These are phyloP conservation scores for Pediacus dermestoides DNA, from an alignment of 2,888 invertebrate species.

Conservation along the genomic window DNA sequence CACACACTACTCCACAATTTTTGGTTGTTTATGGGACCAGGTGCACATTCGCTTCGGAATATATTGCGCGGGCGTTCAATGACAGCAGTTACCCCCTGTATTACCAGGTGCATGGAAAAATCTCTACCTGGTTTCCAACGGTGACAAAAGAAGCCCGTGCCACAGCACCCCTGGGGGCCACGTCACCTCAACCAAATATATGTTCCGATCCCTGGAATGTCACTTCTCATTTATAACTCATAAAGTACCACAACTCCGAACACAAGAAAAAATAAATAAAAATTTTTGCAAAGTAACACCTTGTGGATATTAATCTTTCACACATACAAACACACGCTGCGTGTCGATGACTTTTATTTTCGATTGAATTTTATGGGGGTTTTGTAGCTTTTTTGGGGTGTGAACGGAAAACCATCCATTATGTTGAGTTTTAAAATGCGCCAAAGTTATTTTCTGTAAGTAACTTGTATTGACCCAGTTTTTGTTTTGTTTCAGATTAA, in stretches of 20 bases:
- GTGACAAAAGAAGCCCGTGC: slow-evolving; percentile 5
- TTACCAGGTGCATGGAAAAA: slow-evolving; percentile 6
- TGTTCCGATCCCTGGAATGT: slow-evolving; percentile 2
- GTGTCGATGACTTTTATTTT: too few species aligned
- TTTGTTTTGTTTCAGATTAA: slow-evolving; percentile 2
- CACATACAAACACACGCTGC: too few species aligned
- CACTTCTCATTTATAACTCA: slow-evolving; percentile 9
- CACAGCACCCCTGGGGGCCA: slow-evolving; percentile 6
- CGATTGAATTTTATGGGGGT: too few species aligned
- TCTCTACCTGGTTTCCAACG: slow-evolving; percentile 3
- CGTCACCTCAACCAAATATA: not conserved
- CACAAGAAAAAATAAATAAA: not conserved
- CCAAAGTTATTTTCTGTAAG: too few species aligned
- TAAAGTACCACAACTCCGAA: slow-evolving; percentile 2
- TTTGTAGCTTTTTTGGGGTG: too few species aligned
- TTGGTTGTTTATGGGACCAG: too few species aligned
- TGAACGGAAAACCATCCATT: too few species aligned
- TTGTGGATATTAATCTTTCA: slow-evolving; percentile 7
- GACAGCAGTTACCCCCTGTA: not conserved
- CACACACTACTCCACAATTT: too few species aligned
- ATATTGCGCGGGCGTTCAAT: slow-evolving; percentile 7
- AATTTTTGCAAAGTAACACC: slow-evolving; percentile 2
- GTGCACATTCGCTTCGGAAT: too few species aligned
- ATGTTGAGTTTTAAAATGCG: too few species aligned
- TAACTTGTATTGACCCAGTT: too few species aligned